A percentile compares a stretch with the other conserved stretches of the same genome.
These are phyloP conservation scores for Mus spretus DNA, from an alignment of 2,797 vertebrate species.

Conservation along the genomic window DNA sequence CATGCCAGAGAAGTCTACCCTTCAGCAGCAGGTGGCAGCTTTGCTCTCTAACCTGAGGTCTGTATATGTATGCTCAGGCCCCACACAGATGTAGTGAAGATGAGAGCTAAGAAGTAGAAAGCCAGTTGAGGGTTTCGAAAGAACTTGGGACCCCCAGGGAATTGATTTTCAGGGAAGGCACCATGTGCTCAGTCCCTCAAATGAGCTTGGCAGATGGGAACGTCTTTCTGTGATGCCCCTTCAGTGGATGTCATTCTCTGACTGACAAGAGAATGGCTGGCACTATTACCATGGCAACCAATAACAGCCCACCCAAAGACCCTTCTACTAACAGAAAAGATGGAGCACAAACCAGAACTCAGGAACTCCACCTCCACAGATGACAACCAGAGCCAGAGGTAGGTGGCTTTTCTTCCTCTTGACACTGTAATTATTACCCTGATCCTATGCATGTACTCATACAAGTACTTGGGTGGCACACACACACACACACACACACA, in stretches of 20 bases:
- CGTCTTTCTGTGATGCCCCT: neutral
- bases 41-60: neutral
- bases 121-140: neutral
- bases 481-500: neutral
- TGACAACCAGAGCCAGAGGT: conserved; percentile 30
- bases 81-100: neutral
- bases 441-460: neutral
- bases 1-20: neutral
- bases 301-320: conserved; percentile 55
- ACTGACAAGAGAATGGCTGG: conserved; percentile 41
- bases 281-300: conserved; percentile 69
- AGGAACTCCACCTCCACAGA: neutral
- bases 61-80: neutral
- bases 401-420: conserved; percentile 55
- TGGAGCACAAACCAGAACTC: neutral
- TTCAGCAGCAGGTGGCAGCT: conserved; percentile 19
- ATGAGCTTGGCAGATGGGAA: neutral
- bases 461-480: neutral
- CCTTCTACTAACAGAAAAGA: conserved; percentile 39
- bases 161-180: neutral
- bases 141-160: neutral
- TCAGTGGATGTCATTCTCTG: neutral
- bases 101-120: conserved; percentile 12
- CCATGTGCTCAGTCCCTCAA: neutral
- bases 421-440: conserved; percentile 21